These are phyloP conservation scores for Chymomyza caudatula DNA, from an alignment of 2,888 invertebrate genomes.

Conservation along the genomic window DNA sequence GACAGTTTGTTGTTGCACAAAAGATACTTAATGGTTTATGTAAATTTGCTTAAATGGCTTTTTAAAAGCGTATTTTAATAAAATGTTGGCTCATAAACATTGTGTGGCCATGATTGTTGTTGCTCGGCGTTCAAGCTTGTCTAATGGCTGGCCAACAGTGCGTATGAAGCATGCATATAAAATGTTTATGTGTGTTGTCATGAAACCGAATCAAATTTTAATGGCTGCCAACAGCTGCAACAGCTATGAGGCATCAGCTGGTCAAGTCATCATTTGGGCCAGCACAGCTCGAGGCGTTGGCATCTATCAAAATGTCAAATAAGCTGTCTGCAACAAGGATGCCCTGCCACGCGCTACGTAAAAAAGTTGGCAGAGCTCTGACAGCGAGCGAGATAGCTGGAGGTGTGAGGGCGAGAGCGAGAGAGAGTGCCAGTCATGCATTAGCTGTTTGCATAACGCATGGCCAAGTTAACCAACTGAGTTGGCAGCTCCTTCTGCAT, in stretches of 20 bases:
- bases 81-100: constrained; percentile 51
- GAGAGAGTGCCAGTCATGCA: constrained; percentile 1
- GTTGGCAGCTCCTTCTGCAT: constrained; percentile 23
- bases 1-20: neutral
- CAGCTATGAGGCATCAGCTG: neutral
- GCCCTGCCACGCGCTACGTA: neutral
- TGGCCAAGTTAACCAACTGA: neutral
- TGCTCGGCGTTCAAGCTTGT: neutral
- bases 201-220: constrained; percentile 66
- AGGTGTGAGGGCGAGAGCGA: neutral
- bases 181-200: constrained; percentile 58
- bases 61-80: constrained; percentile 51
- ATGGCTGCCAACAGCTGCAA: constrained; percentile 25
- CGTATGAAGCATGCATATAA: constrained; percentile 57
- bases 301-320: constrained; percentile 70
- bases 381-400: neutral
- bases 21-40: constrained; percentile 60
- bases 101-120: neutral
- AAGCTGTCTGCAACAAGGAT: constrained; percentile 51
- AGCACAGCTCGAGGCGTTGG: constrained; percentile 25
- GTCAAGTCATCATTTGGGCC: neutral
- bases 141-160: constrained; percentile 51
- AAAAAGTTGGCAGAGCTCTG: neutral
- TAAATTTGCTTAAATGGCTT: constrained; percentile 57
- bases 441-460: constrained; percentile 32